Evolutionary conservation across 2,888 invertebrate genomes (phyloP), one percentile per base, ranked within the genome.

Genomic region (Drosophila borealis): DNA sequence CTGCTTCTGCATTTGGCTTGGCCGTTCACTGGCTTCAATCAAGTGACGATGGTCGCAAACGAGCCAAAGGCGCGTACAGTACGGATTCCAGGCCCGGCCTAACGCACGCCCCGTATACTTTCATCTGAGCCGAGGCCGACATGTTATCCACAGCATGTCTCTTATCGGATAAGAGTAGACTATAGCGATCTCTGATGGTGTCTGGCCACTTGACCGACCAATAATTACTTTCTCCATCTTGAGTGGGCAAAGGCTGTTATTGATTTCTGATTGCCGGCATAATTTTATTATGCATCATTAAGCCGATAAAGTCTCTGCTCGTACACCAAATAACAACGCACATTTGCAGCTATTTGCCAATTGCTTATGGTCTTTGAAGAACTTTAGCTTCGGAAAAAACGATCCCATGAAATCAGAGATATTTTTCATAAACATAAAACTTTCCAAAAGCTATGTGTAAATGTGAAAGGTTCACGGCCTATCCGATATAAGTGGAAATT

Each of bases 231-330:
- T 85, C 88, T 80, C 79, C 72, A 70, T 60, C 39, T 68, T 34
- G 48, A 72, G 73, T 76, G 78, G 62, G 65, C 74, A 80, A 65
- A 67, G 66, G 55, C 74, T 80, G 73, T 85, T 87, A 85, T 85
- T 85, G 85, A 85, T 87, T 85, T 87, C 78, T 71, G 85, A 85
- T 77, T 80, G 76, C 73, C 56, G 76, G 70, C 77, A 80, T 80
- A 78, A 80, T 85, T 82, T 85, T 84, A 80, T 76, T 81, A 78
- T 63, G 75, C 80, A 82, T 80, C 85, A 87, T 87, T 87, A 84
- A 56, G 74, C 70, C 60, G 78, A 77, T 87, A 87, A 81, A 69
- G 70, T 61, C 64, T 46, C 44, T 44, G 56, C 39, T 46, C 45
- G 21, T 57, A 36, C 48, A 56, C 41, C 41, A 59, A 63, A 68